Base-by-base conservation (phyloP, 1,140 invertebrate genomes). In the Frieseomelitta varia region DNA sequence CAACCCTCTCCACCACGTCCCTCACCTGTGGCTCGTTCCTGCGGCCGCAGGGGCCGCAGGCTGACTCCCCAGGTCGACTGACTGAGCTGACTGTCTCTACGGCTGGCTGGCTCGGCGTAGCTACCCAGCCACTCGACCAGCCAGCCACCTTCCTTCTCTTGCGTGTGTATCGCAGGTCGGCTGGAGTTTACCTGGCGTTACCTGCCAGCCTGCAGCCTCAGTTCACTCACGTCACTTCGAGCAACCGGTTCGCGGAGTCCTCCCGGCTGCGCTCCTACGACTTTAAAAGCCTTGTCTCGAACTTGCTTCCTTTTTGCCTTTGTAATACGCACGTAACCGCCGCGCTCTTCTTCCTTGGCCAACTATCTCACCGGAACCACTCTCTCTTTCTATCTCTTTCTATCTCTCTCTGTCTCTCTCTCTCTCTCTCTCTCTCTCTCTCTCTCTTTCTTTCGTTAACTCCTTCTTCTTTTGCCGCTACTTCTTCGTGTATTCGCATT, bases 201-300 rank as follows among this genome's bases (percentile, higher is more conserved):
- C 94, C 93, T 94, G 94, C 91, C 91, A 91, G 90, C 91, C 90
- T 87, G 91, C 89, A 93, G 91, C 84, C 92, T 95, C 92, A 95
- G 94, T 95, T 94, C 91, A 91, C 93, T 94, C 93, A 94, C 93
- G 94, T 94, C 93, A 94, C 94, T 94, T 90, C 90, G 92, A 94
- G 91, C 93, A 95, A 94, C 92, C 94, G 94, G 94, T 95, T 94
- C 94, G 76, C 81, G 91, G 91, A 84, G 79, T 87, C 79, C 79
- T 89, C 88, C 77, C 82, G 84, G 81, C 68, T 76, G 74, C 79
- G 84, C 80, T 84, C 86, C 61, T 71, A 82, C 75, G 81, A 88
- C 88, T 90, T 90, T 90, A 90, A 87, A 90, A 86, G 81, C 86
- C 88, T 88, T 27, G 55, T 6, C 61, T 39, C 63, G 65, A 65